Conservation (phyloP, 2,888 invertebrate species). For the Artemia sinica region DNA sequence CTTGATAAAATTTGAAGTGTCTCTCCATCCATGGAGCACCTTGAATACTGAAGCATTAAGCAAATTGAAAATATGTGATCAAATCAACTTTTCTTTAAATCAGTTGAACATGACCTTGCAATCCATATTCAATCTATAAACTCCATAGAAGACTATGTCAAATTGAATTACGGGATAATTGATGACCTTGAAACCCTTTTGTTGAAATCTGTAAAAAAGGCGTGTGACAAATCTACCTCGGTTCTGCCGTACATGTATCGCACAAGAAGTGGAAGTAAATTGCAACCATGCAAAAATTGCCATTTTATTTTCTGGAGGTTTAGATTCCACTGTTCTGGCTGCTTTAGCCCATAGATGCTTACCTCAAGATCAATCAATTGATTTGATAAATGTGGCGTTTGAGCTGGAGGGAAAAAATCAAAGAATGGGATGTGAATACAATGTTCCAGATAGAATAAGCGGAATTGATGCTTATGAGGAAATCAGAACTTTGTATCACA, state of each 20-base stretch:
- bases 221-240: constrained; percentile 28
- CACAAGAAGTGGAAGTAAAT: constrained; percentile 17
- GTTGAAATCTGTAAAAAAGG: constrained; percentile 27
- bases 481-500: constrained; percentile 48
- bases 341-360: constrained; percentile 54
- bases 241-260: constrained; percentile 28
- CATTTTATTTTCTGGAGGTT: constrained; percentile 83
- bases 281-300: constrained; percentile 51
- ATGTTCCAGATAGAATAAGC: constrained; percentile 69
- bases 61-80: not conserved
- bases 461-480: constrained; percentile 51
- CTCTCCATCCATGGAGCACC: constrained; percentile 29
- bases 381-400: constrained; percentile 89
- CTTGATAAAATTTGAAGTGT: constrained; percentile 25
- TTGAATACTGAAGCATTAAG: constrained; percentile 24
- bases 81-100: not conserved
- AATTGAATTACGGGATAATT: constrained; percentile 20
- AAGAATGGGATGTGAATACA: constrained; percentile 26
- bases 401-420: constrained; percentile 29
- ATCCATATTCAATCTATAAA: not conserved
- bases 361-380: constrained; percentile 49
- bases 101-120: not conserved
- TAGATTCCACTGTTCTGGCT: constrained; percentile 85
- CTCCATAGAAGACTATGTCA: not conserved
- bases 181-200: constrained; percentile 29